These are phyloP conservation scores for Macropus fuliginosus DNA, from an alignment of 2,797 vertebrate genomes.

Conservation along the genomic window DNA sequence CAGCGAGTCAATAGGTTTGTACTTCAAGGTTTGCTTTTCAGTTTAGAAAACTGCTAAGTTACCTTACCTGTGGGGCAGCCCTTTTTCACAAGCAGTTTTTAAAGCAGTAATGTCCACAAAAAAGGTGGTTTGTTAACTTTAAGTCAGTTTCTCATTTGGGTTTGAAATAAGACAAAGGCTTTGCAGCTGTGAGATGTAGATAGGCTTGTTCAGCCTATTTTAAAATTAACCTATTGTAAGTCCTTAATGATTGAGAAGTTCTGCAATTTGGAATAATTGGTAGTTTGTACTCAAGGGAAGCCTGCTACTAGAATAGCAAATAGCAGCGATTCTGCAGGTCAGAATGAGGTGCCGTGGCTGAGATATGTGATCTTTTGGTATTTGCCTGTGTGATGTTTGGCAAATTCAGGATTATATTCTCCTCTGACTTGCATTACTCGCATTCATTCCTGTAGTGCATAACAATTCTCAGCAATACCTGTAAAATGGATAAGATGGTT, in stretches of 20 bases:
- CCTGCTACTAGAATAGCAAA: slow-evolving; percentile 70
- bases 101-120: slow-evolving; percentile 42
- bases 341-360: slow-evolving; percentile 37
- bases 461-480: slow-evolving; percentile 47
- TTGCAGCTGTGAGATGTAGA: slow-evolving; percentile 76
- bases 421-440: slow-evolving; percentile 4
- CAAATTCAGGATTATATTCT: neutral
- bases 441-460: slow-evolving; percentile 8
- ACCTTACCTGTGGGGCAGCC: slow-evolving; percentile 57
- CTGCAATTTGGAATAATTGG: slow-evolving; percentile 73
- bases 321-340: slow-evolving; percentile 58
- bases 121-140: slow-evolving; percentile 59
- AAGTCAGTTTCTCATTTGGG: slow-evolving; percentile 69
- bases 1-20: neutral
- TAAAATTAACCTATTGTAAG: slow-evolving; percentile 81
- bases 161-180: slow-evolving; percentile 76
- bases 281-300: slow-evolving; percentile 49
- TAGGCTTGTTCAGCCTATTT: slow-evolving; percentile 59
- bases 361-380: slow-evolving; percentile 9
- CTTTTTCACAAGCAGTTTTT: slow-evolving; percentile 44
- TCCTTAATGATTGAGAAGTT: slow-evolving; percentile 78
- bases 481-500: slow-evolving; percentile 42
- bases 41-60: slow-evolving; percentile 43
- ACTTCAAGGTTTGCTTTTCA: neutral
- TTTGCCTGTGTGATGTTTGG: slow-evolving; percentile 9